Evolutionary conservation across 2,797 vertebrate species (phyloP).

Genomic region (Pampus argenteus): DNA sequence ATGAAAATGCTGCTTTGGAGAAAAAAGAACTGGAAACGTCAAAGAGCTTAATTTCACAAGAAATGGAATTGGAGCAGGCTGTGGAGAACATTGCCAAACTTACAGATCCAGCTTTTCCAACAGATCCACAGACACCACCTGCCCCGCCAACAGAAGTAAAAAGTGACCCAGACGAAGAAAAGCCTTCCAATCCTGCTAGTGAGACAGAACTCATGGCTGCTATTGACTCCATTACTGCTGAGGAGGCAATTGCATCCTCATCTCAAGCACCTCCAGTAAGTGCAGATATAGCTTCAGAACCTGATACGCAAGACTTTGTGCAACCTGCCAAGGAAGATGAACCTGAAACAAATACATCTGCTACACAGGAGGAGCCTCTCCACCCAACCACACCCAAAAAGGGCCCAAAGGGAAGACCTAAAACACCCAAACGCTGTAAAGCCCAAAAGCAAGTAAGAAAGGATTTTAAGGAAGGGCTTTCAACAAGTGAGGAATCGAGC

Average conservation of each 20-base stretch:
- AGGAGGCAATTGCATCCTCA: conserved; percentile 81
- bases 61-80: conserved; percentile 94
- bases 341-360: conserved; percentile 71
- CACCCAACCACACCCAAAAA: conserved; percentile 84
- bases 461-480: conserved; percentile 80
- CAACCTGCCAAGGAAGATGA: conserved; percentile 83
- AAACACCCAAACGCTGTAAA: conserved; percentile 85
- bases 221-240: conserved; percentile 95
- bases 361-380: conserved; percentile 72
- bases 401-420: conserved; percentile 87
- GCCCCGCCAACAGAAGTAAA: conserved; percentile 70
- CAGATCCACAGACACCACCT: conserved; percentile 74
- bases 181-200: conserved; percentile 91
- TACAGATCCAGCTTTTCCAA: conserved; percentile 87
- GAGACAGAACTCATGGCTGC: conserved; percentile 97
- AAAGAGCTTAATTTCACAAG: conserved; percentile 85
- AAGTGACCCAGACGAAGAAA: conserved; percentile 87
- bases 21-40: conserved; percentile 82
- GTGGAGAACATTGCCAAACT: conserved; percentile 97
- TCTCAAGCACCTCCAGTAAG: conserved; percentile 82
- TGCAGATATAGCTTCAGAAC: conserved; percentile 80
- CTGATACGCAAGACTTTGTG: conserved; percentile 72
- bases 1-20: conserved; percentile 77
- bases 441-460: conserved; percentile 86
- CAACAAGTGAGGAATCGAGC: conserved; percentile 72